Evolutionary conservation across 2,888 invertebrate genomes (phyloP), one percentile per base, ranked within the genome.

Genomic region (Agrotis puta): DNA sequence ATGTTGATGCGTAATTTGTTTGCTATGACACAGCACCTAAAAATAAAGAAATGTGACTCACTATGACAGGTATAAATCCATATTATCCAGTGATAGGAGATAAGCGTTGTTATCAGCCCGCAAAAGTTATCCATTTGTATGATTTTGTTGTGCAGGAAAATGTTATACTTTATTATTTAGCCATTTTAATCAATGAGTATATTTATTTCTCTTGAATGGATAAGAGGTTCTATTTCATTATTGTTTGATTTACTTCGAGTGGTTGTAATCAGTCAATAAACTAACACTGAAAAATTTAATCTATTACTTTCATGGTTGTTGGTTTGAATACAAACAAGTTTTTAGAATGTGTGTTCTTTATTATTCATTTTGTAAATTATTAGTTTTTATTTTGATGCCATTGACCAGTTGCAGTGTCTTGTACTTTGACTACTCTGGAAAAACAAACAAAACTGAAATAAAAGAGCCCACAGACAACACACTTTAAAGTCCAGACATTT

Each of bases 21-120:
- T 78, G 65, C 65, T 50, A 70, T 87, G 82, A 84, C 66, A 58
- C 62, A 79, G 47, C 62, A 14, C 58, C 77, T 84, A 80, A 79
- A 79, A 74, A 82, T 80, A 81, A 72, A 68, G 58, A 71, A 65
- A 53, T 9, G 68, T 87, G 89, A 89, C 82, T 86, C 81, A 87
- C 70, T 58, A 24, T 61, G 18, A 16, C 61, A 62, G 24, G 57
- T 81, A 69, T 45, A n/a, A 47, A 64, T 61, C 51, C 33, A 64
- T 54, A 27, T 45, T 67, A 82, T 77, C 78, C 62, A 22, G 3
- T 56, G 76, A 78, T 69, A 81, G 20, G 18, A 65, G 71, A 74
- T 80, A 78, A 68, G 54, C 1, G 0, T 33, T 61, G 43, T 65
- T 79, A 77, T 77, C 64, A 56, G 48, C n/a, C 47, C 0, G 0